These are phyloP conservation scores for Lasioglossum pauxillum DNA, from an alignment of 2,888 invertebrate genomes.

Conservation along the genomic window DNA sequence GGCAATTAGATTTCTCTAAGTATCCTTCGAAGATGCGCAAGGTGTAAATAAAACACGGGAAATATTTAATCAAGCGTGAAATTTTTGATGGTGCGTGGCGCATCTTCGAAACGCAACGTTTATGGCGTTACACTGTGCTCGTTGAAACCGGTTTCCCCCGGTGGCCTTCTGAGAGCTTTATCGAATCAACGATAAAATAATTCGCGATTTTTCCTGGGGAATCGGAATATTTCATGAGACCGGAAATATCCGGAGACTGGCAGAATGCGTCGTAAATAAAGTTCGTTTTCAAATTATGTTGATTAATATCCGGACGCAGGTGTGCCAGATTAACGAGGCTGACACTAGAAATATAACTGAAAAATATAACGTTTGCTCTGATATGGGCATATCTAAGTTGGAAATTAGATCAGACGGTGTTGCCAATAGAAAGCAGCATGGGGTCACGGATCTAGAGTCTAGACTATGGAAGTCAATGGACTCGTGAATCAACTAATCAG, in stretches of 20 bases:
- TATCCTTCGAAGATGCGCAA: background rate
- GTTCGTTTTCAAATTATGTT: background rate
- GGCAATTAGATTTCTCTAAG: background rate
- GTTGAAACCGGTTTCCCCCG: constrained; percentile 38
- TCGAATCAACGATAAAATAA: constrained; percentile 32
- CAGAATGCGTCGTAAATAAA: background rate
- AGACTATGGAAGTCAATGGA: background rate
- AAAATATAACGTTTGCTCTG: background rate
- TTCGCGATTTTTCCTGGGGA: constrained; percentile 15
- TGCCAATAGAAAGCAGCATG: background rate
- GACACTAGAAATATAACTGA: background rate
- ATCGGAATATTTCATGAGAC: background rate
- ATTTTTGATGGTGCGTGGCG: background rate
- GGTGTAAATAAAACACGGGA: background rate
- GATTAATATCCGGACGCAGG: background rate
- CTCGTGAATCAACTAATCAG: background rate
- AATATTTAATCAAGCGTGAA: constrained; percentile 19
- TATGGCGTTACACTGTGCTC: constrained; percentile 2
- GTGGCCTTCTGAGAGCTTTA: constrained; percentile 39
- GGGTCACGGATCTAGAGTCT: constrained; percentile 2
- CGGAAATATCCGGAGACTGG: background rate
- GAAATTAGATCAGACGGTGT: background rate
- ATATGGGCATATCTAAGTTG: background rate
- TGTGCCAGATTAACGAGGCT: background rate
- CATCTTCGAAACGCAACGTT: constrained; percentile 17